phyloP scores from a whole-genome alignment of 2,797 vertebrate species.

The Diplodus sargus region DNA sequence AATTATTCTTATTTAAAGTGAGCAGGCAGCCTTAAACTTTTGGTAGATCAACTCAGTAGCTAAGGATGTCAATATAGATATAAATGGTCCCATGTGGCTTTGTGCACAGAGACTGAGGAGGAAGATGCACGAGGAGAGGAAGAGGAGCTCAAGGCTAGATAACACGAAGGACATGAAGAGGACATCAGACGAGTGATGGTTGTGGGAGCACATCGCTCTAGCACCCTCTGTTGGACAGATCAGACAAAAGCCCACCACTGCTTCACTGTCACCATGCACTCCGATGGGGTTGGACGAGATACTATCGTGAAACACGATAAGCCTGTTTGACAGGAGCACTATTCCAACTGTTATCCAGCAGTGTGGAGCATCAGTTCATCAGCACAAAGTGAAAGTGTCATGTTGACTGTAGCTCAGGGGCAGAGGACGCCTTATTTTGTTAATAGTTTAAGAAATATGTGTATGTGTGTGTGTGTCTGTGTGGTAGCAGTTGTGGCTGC shows the following conservation, averaged over 20 bases:
- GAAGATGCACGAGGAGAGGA: conserved; percentile 1
- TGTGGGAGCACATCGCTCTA: conserved; percentile 48
- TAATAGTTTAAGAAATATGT: conserved; percentile 18
- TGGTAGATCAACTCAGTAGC: not conserved
- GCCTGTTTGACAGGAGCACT: conserved; percentile 45
- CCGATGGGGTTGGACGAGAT: conserved; percentile 19
- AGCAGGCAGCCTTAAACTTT: not conserved
- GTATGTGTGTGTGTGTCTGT: conserved; percentile 6
- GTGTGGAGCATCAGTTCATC: conserved; percentile 35
- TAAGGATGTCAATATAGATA: not conserved
- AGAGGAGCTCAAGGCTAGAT: not conserved
- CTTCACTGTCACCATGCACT: not conserved
- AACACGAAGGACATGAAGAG: conserved; percentile 11
- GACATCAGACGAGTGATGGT: not conserved
- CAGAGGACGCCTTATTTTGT: conserved; percentile 1
- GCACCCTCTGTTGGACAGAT: conserved; percentile 79
- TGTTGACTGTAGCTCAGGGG: conserved; percentile 24
- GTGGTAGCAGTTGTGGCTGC: conserved; percentile 59
- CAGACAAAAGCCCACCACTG: conserved; percentile 36
- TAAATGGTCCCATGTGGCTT: not conserved
- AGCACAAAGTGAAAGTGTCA: conserved; percentile 15
- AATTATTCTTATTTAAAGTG: not conserved
- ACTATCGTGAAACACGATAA: conserved; percentile 37
- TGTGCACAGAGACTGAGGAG: not conserved
- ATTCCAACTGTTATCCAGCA: conserved; percentile 29